Percentiles rank a stretch among this genome's conserved stretches.
Conservation (phyloP, 1,140 invertebrate genomes). For the Aphis craccivora region DNA sequence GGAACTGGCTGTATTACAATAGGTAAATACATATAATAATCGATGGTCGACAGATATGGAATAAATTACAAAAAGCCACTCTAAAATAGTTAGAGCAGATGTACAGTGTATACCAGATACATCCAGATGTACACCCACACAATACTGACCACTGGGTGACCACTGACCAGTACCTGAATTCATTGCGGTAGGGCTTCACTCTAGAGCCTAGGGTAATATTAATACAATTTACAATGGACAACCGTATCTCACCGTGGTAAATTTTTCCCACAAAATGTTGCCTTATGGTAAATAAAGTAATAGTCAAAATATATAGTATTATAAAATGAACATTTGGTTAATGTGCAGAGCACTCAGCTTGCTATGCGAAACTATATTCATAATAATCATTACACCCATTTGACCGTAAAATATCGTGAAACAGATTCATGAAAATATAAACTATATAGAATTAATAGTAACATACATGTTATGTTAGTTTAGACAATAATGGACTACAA, state of each 20-base stretch:
- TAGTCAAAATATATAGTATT: background rate
- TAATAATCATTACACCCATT: background rate
- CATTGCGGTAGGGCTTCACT: conserved; percentile 27
- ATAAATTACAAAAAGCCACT: conserved; percentile 31
- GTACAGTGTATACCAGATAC: background rate
- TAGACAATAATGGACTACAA: background rate
- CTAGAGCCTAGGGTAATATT: background rate
- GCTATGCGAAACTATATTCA: background rate
- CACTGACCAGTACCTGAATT: background rate
- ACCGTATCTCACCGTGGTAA: background rate
- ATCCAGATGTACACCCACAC: background rate
- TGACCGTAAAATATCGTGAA: conserved; percentile 5
- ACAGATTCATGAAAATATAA: background rate
- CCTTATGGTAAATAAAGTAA: background rate
- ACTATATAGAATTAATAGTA: background rate
- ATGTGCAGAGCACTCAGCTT: background rate
- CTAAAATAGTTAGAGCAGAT: conserved; percentile 13
- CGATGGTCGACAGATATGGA: no score
- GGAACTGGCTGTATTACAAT: background rate
- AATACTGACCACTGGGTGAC: conserved; percentile 30
- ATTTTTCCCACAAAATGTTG: background rate
- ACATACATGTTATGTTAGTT: no score
- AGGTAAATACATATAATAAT: background rate
- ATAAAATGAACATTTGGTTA: conserved; percentile 26
- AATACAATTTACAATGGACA: background rate